Evolutionary conservation across 1,140 invertebrate genomes (phyloP), one percentile per base, ranked within the genome.

Genomic region (Lepeophtheirus salmonis): DNA sequence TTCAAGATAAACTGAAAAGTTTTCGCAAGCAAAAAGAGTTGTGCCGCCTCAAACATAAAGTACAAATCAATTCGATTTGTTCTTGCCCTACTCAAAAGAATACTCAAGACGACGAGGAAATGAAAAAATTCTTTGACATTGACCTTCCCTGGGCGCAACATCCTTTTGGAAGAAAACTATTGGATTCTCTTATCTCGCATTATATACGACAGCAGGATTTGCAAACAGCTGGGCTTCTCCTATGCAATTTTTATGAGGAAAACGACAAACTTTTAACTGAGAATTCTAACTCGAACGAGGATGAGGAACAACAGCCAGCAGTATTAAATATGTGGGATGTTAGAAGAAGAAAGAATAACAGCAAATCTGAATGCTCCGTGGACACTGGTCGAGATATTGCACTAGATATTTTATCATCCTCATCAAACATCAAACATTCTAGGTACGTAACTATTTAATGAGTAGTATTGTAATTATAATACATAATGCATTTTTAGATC

Each of bases 71-170:
- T 41, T 10, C 30, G 54, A 13, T 10, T 56, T 25, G 54, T 56
- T 17, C 17, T 25, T 16, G 54, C 4, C 23, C 54, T n/a, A n/a
- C 30, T 41, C 30, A 6, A 41, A 41, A n/a, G 30, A n/a, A 41
- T 10, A 6, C 30, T 41, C 30, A 25, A 49, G 54, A 10, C 2
- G 24, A 18, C 24, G 54, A 30, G 18, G 50, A 3, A 3, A 13
- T 23, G 21, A 52, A 14, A 21, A 2, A 3, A 2, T 25, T 20
- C 54, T 49, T 49, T 25, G 13, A 56, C 54, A 22, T 16, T 49
- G 54, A 49, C 2, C 54, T 25, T 14, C 54, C 54, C 3, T 56
- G 54, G 54, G 54, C 54, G 2, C 54, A 56, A 49, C 54, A 56
- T 16, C 54, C 54, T 17, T 56, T 56, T 49, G 54, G 54, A 6